Evolutionary conservation across 2,888 invertebrate genomes (phyloP).

Genomic region (Gasteruption jaculator): DNA sequence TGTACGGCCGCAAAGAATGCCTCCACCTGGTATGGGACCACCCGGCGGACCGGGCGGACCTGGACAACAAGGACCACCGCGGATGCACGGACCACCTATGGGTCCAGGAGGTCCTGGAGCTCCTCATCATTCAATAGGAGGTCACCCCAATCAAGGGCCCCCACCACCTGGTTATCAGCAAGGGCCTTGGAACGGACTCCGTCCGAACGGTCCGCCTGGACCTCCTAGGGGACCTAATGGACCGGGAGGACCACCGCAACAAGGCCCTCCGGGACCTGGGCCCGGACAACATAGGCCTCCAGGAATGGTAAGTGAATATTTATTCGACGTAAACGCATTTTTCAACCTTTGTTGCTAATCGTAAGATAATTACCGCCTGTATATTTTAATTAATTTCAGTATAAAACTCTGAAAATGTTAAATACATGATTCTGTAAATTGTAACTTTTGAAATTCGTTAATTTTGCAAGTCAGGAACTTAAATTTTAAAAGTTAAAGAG

Average conservation of each 20-base stretch:
- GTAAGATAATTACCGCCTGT: background rate
- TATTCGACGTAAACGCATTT: background rate
- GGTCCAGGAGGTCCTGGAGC: conserved; percentile 57
- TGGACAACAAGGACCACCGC: conserved; percentile 50
- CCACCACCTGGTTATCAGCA: conserved; percentile 61
- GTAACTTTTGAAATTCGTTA: too few relatives aligned
- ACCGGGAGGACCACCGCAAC: conserved; percentile 60
- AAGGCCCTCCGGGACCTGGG: conserved; percentile 56
- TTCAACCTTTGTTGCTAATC: background rate
- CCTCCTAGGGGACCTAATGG: conserved; percentile 56
- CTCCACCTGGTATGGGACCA: conserved; percentile 53
- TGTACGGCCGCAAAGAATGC: conserved; percentile 44
- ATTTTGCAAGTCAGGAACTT: too few relatives aligned
- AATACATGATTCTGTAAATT: too few relatives aligned
- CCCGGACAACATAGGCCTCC: conserved; percentile 57
- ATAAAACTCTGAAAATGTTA: background rate
- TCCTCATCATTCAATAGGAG: conserved; percentile 57
- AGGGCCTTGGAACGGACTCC: conserved; percentile 58
- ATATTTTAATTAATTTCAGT: background rate
- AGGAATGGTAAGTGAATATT: conserved; percentile 53
- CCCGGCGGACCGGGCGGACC: conserved; percentile 57
- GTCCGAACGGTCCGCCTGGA: conserved; percentile 57
- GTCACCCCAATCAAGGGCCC: conserved; percentile 56
- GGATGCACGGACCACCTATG: conserved; percentile 55
- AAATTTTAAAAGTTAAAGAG: too few relatives aligned